A percentile compares a stretch with the other conserved stretches of the same genome.
Conservation (phyloP, 2,888 invertebrate genomes). For the Isoperla grammatica region DNA sequence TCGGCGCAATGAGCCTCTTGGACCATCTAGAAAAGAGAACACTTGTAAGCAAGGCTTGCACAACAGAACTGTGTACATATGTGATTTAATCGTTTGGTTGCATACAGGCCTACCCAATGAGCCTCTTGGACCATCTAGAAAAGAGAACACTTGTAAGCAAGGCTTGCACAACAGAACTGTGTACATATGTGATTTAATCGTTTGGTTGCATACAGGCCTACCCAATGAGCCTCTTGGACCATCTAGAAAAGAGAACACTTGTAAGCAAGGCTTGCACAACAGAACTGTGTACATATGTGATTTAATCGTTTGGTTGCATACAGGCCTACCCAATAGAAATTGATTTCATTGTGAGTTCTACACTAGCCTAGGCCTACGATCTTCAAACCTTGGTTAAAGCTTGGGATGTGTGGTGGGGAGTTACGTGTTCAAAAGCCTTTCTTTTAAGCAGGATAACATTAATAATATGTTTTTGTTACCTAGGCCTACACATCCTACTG, state of each 20-base stretch:
- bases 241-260: constrained; percentile 34
- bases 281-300: background rate
- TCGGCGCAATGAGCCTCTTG: constrained; percentile 43
- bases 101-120: constrained; percentile 45
- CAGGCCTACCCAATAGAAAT: constrained; percentile 43
- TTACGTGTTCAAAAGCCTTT: too few relatives aligned
- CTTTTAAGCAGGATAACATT: too few relatives aligned
- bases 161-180: constrained; percentile 29
- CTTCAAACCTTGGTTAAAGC: too few relatives aligned
- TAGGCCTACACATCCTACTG: too few relatives aligned
- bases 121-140: constrained; percentile 37
- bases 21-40: constrained; percentile 32
- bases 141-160: constrained; percentile 33
- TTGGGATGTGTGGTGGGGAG: too few relatives aligned
- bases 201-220: too few relatives aligned
- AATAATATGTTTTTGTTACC: too few relatives aligned
- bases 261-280: constrained; percentile 34
- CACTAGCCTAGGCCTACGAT: too few relatives aligned
- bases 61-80: constrained; percentile 13
- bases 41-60: constrained; percentile 36
- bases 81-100: too few relatives aligned
- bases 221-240: constrained; percentile 41
- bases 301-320: too few relatives aligned
- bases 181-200: too few relatives aligned
- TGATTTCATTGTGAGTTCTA: too few relatives aligned